Evolutionary conservation across 2,888 invertebrate species (phyloP).

Genomic region (Artemia sinica): DNA sequence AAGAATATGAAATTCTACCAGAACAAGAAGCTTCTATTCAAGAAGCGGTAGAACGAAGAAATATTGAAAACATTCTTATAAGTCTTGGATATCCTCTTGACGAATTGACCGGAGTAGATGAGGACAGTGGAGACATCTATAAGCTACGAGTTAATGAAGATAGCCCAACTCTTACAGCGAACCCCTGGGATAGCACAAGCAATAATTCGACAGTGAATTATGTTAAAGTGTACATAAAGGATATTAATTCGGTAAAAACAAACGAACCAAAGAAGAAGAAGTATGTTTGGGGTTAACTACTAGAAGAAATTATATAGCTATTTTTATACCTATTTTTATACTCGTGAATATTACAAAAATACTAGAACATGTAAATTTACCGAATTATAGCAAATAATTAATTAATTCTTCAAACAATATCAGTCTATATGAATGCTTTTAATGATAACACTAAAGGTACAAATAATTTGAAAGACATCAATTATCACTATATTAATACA

Average conservation of each 20-base stretch:
- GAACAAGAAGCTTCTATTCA: background rate
- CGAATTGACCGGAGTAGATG: background rate
- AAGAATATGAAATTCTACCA: background rate
- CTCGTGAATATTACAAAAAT: no score
- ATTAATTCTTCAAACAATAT: no score
- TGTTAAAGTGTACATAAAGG: background rate
- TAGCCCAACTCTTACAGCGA: background rate
- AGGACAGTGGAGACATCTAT: background rate
- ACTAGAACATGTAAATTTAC: no score
- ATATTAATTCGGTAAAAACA: background rate
- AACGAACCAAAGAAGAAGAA: background rate
- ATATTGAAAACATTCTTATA: conserved; percentile 4
- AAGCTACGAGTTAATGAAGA: background rate
- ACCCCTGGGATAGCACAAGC: background rate
- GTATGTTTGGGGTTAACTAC: background rate
- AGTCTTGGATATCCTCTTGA: background rate
- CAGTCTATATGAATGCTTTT: no score
- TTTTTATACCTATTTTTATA: no score
- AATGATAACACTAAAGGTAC: no score
- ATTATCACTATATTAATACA: no score
- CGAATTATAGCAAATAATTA: no score
- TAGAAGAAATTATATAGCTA: no score
- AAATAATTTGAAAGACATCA: no score
- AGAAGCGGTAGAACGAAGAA: conserved; percentile 8
- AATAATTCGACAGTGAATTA: background rate